phyloP scores from a whole-genome alignment of 2,797 vertebrate genomes.

The Channallabes apus region DNA sequence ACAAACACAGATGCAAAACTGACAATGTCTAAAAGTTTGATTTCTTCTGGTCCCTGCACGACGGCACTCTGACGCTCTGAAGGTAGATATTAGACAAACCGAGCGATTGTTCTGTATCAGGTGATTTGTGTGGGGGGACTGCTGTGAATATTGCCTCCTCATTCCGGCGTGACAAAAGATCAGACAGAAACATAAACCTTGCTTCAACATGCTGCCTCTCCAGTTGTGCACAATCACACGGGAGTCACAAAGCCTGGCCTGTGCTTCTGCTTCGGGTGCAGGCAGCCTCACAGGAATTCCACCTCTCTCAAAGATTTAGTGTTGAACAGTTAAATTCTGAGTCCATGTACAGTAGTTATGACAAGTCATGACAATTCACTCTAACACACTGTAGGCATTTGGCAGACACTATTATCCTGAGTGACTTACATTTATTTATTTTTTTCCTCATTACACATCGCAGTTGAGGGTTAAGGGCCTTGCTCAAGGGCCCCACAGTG shows the following conservation, averaged over 20 bases:
- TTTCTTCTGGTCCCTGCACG: background rate
- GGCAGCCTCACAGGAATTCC: slow-evolving; percentile 20
- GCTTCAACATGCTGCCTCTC: slow-evolving; percentile 3
- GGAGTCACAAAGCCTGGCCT: slow-evolving; percentile 30
- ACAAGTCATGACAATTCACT: background rate
- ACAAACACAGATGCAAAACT: slow-evolving; percentile 4
- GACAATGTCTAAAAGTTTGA: background rate
- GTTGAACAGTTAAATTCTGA: slow-evolving; percentile 3
- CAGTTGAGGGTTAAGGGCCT: too few relatives aligned
- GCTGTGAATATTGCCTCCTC: background rate
- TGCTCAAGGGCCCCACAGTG: too few relatives aligned
- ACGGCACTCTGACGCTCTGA: background rate
- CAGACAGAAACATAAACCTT: slow-evolving; percentile 21
- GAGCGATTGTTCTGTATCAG: slow-evolving; percentile 18
- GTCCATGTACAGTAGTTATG: background rate
- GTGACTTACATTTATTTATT: too few relatives aligned
- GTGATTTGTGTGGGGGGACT: slow-evolving; percentile 4
- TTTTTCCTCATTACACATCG: too few relatives aligned
- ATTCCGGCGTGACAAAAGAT: slow-evolving; percentile 18
- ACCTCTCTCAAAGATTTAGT: slow-evolving; percentile 30
- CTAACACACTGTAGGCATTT: background rate
- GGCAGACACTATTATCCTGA: too few relatives aligned
- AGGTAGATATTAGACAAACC: slow-evolving; percentile 14
- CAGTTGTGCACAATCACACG: slow-evolving; percentile 20
- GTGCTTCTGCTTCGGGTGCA: slow-evolving; percentile 18